Base-by-base conservation (phyloP, 2,113 vertebrate species). In the Oncorhynchus nerka region DNA sequence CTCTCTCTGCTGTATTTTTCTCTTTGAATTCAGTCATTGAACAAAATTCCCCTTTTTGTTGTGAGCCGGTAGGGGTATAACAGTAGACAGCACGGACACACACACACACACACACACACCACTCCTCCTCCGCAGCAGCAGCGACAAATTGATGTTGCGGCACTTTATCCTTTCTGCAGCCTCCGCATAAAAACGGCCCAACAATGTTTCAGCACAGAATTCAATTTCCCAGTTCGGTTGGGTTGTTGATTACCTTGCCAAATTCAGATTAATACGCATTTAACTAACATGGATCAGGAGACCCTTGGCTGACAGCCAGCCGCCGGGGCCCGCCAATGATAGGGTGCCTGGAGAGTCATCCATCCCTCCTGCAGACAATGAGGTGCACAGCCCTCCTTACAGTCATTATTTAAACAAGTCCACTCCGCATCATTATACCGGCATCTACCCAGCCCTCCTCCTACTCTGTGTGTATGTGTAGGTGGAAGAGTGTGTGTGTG, bases 141-240 rank as follows among this genome's bases (percentile, higher is more conserved):
- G 89, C 94, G 95, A 97, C 93, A 95, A 95, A 97, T 94, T 91
- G 94, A 95, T 94, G 92, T 94, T 94, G 94, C 92, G 68, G 93
- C 92, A 93, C 83, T 90, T 91, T 92, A 81, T 55, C 86, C 92
- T 90, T 94, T 94, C 92, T 94, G 93, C 94, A 95, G 95, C 81
- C 93, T 95, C 97, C 95, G 96, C 96, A 96, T 96, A 98, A 99
- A 94, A 97, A 93, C 81, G 94, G 94, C 92, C 94, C 91, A 93
- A 95, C 93, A 93, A 95, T 97, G 96, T 97, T 99, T 95, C 94
- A 94, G 92, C 84, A 89, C 94, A 92, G 96, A 97, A 99, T 99
- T 98, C 97, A 99, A 99, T 99, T 99, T 99, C 98, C 99, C 98
- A 99, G 96, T 98, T 97, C 95, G 98, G 94, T 98, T 99, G 95